Evolutionary conservation across 2,888 invertebrate genomes (phyloP).

Genomic region (Ophion slaviceki): DNA sequence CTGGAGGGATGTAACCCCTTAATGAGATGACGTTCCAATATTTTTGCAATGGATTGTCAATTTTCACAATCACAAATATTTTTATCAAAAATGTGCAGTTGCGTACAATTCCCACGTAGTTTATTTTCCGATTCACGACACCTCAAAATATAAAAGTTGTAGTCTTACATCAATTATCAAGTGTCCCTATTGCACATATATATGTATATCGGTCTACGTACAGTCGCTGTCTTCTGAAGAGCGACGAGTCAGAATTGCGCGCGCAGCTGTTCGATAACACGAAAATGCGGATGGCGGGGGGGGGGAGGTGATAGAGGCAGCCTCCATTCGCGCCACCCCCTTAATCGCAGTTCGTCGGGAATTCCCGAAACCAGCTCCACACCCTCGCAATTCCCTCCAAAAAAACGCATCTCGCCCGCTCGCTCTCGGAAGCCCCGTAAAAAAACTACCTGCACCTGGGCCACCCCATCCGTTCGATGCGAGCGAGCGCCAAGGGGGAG

Average conservation of each 20-base stretch:
- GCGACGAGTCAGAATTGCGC: conserved; percentile 70
- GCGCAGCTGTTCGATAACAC: conserved; percentile 79
- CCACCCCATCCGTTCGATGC: conserved; percentile 27
- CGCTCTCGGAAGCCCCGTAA: conserved; percentile 54
- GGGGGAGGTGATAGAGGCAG: conserved; percentile 49
- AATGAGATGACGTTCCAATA: background rate
- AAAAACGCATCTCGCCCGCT: conserved; percentile 64
- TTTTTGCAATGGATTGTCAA: background rate
- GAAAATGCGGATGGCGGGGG: conserved; percentile 48
- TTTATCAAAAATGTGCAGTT: background rate
- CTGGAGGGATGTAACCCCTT: too few species aligned
- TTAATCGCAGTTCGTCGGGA: conserved; percentile 67
- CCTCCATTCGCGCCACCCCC: conserved; percentile 53
- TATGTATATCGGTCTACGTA: conserved; percentile 1
- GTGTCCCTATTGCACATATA: background rate
- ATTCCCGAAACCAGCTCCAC: conserved; percentile 71
- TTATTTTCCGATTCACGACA: background rate
- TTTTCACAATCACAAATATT: background rate
- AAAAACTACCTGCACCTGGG: conserved; percentile 66
- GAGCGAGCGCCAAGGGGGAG: conserved; percentile 10
- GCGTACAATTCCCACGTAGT: background rate
- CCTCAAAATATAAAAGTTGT: background rate
- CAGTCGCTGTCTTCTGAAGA: conserved; percentile 24
- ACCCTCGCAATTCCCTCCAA: conserved; percentile 51
- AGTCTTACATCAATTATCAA: background rate